phyloP scores from a whole-genome alignment of 2,797 vertebrate species.

The Agapornis canus region DNA sequence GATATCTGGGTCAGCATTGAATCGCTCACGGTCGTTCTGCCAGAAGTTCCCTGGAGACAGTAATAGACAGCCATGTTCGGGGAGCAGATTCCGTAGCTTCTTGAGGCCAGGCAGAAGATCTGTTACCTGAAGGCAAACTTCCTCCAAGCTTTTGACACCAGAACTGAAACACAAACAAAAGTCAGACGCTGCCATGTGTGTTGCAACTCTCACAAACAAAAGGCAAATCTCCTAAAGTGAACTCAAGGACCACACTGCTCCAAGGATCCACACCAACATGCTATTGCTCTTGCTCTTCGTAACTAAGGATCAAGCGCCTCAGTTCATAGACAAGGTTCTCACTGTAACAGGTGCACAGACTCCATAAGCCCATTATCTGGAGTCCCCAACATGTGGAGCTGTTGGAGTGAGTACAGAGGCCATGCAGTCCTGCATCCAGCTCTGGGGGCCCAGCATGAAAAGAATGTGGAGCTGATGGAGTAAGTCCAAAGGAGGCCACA shows the following conservation, averaged over 20 bases:
- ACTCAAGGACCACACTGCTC: background rate
- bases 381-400: background rate
- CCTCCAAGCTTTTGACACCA: conserved; percentile 86
- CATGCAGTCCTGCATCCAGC: too few relatives aligned
- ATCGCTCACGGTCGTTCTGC: conserved; percentile 92
- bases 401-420: background rate
- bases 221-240: background rate
- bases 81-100: conserved; percentile 88
- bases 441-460: too few relatives aligned
- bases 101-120: conserved; percentile 91
- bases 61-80: conserved; percentile 93
- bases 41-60: conserved; percentile 97
- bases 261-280: accelerated
- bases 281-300: background rate
- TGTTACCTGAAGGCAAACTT: conserved; percentile 92
- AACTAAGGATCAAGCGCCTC: background rate
- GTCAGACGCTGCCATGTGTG: accelerated
- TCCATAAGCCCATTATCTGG: background rate
- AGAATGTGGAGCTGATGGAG: background rate
- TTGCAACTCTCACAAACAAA: background rate
- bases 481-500: background rate
- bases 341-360: accelerated
- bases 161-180: conserved; percentile 69
- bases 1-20: conserved; percentile 90
- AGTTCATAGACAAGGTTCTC: accelerated